Base-by-base conservation (phyloP, 2,113 vertebrate species). In the Macaca nemestrina region DNA sequence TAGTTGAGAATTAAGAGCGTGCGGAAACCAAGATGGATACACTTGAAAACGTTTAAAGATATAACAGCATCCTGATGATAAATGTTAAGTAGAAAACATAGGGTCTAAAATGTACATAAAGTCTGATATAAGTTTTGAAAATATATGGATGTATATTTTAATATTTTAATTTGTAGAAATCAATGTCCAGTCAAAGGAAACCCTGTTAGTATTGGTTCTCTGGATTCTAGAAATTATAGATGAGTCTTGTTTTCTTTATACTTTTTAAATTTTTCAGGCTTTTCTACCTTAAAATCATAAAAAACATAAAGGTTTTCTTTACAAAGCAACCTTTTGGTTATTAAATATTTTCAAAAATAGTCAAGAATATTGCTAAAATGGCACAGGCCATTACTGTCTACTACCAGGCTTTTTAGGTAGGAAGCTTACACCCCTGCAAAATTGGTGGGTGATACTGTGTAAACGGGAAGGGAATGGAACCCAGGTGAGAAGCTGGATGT, bases 51-150 rank as follows among this genome's bases (percentile, higher is more conserved):
- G 18, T 38, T 93, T 91, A 67, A 67, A 30, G 25, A 52, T 85
- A 17, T 64, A 89, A 87, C 55, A 88, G 67, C 9, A 89, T 45
- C 16, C 25, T 45, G 76, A 18, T 52, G 67, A 23, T 4, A 78
- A 45, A 68, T 82, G 23, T 40, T 86, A 97, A 67, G 17, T 79
- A 68, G 45, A 94, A 95, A 87, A 80, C 48, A 0, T 67, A 55
- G 64, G 64, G 25, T 94, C n/a, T 35, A 80, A 94, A 93, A 78
- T 72, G 12, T 78, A 40, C 55, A 35, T 93, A 68, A 95, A 93
- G 14, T 73, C 61, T 52, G 59, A 13, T 55, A 10, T 8, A 12
- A 67, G 2, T 59, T 94, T 97, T 82, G 70, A 88, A 93, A 94
- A 50, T 27, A 52, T 35, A 9, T 85, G 3, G 61, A 8, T 84